Base-by-base conservation (phyloP, 2,113 vertebrate genomes). In the Tiliqua scincoides region DNA sequence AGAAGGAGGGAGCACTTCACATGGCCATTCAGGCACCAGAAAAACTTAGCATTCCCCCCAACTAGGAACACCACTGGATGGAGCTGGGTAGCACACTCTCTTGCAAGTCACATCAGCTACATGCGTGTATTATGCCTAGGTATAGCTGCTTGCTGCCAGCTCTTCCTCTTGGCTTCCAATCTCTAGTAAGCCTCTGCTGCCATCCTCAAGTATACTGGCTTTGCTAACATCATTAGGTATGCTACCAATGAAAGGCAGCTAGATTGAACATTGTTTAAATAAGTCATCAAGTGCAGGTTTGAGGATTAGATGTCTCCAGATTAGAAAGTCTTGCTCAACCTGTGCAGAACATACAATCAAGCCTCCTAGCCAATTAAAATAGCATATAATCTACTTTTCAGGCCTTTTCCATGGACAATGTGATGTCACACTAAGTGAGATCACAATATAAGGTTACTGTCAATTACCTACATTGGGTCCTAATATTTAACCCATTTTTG, bases 401-500 rank as follows among this genome's bases (percentile, higher is more conserved):
- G 32, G 57, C 59, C 23, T 79, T 62, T 62, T 61, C 17, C 20
- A 37, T 30, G 25, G 27, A n/a, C 54, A 15, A 54, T 54, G 12
- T 15, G 73, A 75, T 12, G 11, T 43, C 48, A 76, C 11, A 52
- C 2, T 76, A 27, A 27, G 17, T n/a, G 30, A 76, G 48, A 4
- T n/a, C 21, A 52, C 23, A 21, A 52, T 43, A 32, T 54, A 27
- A 75, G 48, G 65, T 68, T 27, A 68, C 21, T 68, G 12, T 32
- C 30, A 54, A 52, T 27, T 74, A 52, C 52, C 12, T 12, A 14
- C 37, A 30, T 9, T 43, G 23, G 37, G 78, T 68, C 3, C 35
- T 71, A 17, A 32, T 78, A n/a, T 83, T 86, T 90, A 75, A 90
- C 85, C n/a, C n/a, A n/a, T n/a, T n/a, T n/a, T n/a, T n/a, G n/a